Base-by-base conservation (phyloP, 1,140 invertebrate genomes). In the Danaus melanippus region DNA sequence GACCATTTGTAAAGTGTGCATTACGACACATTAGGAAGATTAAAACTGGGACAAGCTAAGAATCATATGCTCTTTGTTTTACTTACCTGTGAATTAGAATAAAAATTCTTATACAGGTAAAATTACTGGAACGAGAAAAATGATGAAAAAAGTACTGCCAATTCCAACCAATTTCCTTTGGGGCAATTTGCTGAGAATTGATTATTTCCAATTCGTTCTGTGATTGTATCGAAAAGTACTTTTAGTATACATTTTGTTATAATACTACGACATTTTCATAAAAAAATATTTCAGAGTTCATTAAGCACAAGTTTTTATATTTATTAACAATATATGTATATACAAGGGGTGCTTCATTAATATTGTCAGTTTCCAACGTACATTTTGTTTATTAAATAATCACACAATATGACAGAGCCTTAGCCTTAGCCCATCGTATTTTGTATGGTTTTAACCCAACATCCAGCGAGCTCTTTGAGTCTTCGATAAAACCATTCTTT, bases 11-110 rank as follows among this genome's bases (percentile, higher is more conserved):
- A 67, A 74, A 79, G 67, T 64, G 71, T 67, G 60, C 64, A 71
- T 68, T 60, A 67, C 67, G 71, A 74, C 66, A 71, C 82, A 85
- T 85, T 83, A 85, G 76, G 63, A 69, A 80, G 78, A 85, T 85
- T 85, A 79, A 81, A 83, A 83, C 61, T 71, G 71, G 71, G 67
- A 77, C 77, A 76, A 71, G 74, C 68, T 76, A 76, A 76, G 67
- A 56, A 67, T 53, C 61, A 57, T 67, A 66, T 64, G 68, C 65
- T 62, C 73, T 66, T 44, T 15, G 51, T 12, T 53, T 50, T 60
- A 52, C 58, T 61, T 53, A 64, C 44, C 49, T 52, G n/a, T 39
- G 48, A 58, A 61, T 52, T 59, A 66, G 54, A 58, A 54, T 32
- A 32, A 32, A 32, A 32, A 32, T 32, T 32, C 21, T 32, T 32